phyloP scores from a whole-genome alignment of 2,888 invertebrate species.

The Thalpophila matura region DNA sequence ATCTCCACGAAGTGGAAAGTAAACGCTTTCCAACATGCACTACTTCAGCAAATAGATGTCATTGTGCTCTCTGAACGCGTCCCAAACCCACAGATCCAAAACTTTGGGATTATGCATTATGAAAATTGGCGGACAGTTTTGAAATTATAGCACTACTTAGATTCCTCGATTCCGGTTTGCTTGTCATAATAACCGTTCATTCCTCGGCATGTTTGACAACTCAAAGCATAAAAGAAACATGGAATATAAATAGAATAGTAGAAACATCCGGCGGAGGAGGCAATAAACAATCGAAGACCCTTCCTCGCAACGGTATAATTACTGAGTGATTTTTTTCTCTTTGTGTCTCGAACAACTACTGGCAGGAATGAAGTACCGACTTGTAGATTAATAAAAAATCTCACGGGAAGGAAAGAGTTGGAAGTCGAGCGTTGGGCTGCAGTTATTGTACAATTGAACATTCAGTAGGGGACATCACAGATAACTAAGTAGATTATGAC shows the following conservation, averaged over 20 bases:
- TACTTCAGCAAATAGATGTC: slow-evolving; percentile 63
- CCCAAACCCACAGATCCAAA: too few relatives aligned
- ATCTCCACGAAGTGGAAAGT: slow-evolving; percentile 78
- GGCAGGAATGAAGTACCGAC: slow-evolving; percentile 73
- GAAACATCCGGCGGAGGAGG: slow-evolving; percentile 83
- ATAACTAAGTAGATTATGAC: background rate
- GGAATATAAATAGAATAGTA: slow-evolving; percentile 66
- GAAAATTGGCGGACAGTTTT: slow-evolving; percentile 37
- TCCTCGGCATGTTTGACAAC: slow-evolving; percentile 55
- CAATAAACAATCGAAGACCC: slow-evolving; percentile 86
- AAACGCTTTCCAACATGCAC: slow-evolving; percentile 76
- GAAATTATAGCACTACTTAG: slow-evolving; percentile 19
- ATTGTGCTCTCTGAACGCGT: slow-evolving; percentile 58
- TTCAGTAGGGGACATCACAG: background rate
- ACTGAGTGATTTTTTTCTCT: slow-evolving; percentile 71
- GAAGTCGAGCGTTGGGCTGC: slow-evolving; percentile 32
- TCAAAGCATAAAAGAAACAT: slow-evolving; percentile 60
- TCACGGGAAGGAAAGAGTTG: slow-evolving; percentile 66
- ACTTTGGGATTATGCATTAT: slow-evolving; percentile 39
- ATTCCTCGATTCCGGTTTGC: slow-evolving; percentile 36
- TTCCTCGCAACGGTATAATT: slow-evolving; percentile 81
- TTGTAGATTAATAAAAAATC: slow-evolving; percentile 68
- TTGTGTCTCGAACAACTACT: slow-evolving; percentile 65
- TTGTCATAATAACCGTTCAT: slow-evolving; percentile 50
- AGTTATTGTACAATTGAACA: slow-evolving; percentile 33